Base-by-base conservation (phyloP, 2,888 invertebrate species). In the Schizaphis graminum region DNA sequence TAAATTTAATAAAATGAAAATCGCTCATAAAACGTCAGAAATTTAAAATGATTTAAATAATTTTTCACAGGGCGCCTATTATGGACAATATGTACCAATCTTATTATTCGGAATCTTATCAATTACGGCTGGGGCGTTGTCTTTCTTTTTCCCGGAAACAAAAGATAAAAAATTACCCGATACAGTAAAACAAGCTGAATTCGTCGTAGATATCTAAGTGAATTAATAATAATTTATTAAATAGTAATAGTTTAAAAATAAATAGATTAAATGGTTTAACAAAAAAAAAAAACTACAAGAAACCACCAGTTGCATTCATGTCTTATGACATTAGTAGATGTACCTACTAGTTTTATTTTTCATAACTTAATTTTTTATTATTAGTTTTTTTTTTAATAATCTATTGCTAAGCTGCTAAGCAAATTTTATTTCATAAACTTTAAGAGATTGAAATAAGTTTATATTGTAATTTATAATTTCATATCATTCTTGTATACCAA, bases 131-230 rank as follows among this genome's bases (percentile, higher is more conserved):
- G 97, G 97, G 28, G 94, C 96, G n/a, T 95, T 97, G 93, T 97
- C 97, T 0, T 95, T 97, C 35, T 96, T 97, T 95, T 97, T 97
- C 94, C 98, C 98, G 0, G 98, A 98, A 95, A 98, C 98, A 0
- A 96, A 97, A 91, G 97, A 97, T 95, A 96, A 96, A 95, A 97
- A 97, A 95, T 95, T 96, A 89, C 96, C 96, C 10, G 97, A 98
- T 96, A 97, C 97, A 4, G 97, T 97, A 56, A 96, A 97, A 95
- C 97, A 97, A 95, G 97, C 97, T 0, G 97, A 97, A 95, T 96
- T 96, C 95, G 35, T 21, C 2, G 77, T 5, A 77, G 21, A 77
- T 2, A 7, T 77, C n/a, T 67, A 8, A 35, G 35, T 35, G 35
- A 35, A 77, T 77, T 77, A 8, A 77, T 77, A 35, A 41, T 77